Evolutionary conservation across 2,888 invertebrate species (phyloP), one percentile per base, ranked within the genome.

Genomic region (Lithophane leautieri): DNA sequence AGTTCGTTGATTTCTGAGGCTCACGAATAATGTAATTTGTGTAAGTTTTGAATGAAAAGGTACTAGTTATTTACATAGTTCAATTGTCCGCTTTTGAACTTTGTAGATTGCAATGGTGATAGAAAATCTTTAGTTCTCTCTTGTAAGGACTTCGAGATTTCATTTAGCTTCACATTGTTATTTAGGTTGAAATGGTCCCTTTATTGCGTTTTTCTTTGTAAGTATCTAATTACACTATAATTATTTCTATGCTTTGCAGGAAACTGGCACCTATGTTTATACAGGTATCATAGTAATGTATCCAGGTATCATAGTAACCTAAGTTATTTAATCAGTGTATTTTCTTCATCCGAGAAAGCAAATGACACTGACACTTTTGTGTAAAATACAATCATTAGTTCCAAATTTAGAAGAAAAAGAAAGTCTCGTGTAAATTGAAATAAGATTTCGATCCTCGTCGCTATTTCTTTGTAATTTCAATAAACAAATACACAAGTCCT

Each of bases 21-120:
- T n/a, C 65, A 44, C 50, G 47, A 47, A 73, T 81, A 72, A 75
- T 78, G 52, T 73, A 70, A 83, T 76, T 69, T 66, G 52, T 47
- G 71, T 69, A 8, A 56, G 42, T 70, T 78, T 66, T 34, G 62
- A 75, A 78, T 66, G 63, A 42, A 73, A 52, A 71, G 60, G 12
- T 70, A 14, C 22, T 14, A 52, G 22, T 54, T 60, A 50, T 61
- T 70, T 69, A 40, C 34, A 28, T 60, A 66, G 52, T 28, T 69
- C 16, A 34, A 11, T 75, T 67, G 65, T 69, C 22, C 40, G 56
- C 44, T 50, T 54, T 56, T 69, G 50, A 67, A 70, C 42, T 28
- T 34, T 34, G 74, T 34, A 34, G 60, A 34, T 44, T n/a, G 25
- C 2, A 16, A 42, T 44, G n/a, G 16, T 56, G 42, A 40, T 75